Base-by-base conservation (phyloP, 2,888 invertebrate genomes). In the Drosophila yooni region DNA sequence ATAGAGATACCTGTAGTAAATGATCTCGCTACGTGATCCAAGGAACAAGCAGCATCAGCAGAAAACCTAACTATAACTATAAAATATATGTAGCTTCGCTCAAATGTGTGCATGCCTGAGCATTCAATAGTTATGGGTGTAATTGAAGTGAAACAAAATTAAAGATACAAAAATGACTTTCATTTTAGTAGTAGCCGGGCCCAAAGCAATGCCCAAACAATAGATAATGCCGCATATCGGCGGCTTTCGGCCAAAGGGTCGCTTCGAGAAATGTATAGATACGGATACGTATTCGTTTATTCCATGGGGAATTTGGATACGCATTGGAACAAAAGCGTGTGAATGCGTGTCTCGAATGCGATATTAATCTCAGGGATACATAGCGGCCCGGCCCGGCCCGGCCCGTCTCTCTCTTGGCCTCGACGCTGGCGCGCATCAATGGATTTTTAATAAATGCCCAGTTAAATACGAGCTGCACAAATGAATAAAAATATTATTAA, bases 131-230 rank as follows among this genome's bases (percentile, higher is more conserved):
- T 70, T 74, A 64, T 76, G 76, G 48, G 52, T 51, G 51, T 70
- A 73, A 76, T 57, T 80, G 71, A 80, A 70, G 53, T 69, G 82
- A 76, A 80, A 76, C 73, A 81, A 76, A 86, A 89, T 89, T 86
- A 84, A 89, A 88, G 88, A 87, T 82, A 81, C 80, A 75, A 82
- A 87, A 90, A 88, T 90, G 91, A 90, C 90, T 90, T 90, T 90
- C 91, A 91, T 81, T 91, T 87, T 90, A 38, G 38, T 87, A 81
- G 88, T 79, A 57, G 68, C 67, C 40, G 43, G 36, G 67, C 67
- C 69, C 54, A 62, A 62, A 67, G 51, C 56, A 66, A 62, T 36
- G 58, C n/a, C 50, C 50, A 61, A 79, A 83, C 83, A 84, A 84
- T 81, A 69, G 82, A 63, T 81, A 81, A 73, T 81, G 83, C 83